phyloP scores from a whole-genome alignment of 2,113 vertebrate species.

The Tilapia sparmanii region DNA sequence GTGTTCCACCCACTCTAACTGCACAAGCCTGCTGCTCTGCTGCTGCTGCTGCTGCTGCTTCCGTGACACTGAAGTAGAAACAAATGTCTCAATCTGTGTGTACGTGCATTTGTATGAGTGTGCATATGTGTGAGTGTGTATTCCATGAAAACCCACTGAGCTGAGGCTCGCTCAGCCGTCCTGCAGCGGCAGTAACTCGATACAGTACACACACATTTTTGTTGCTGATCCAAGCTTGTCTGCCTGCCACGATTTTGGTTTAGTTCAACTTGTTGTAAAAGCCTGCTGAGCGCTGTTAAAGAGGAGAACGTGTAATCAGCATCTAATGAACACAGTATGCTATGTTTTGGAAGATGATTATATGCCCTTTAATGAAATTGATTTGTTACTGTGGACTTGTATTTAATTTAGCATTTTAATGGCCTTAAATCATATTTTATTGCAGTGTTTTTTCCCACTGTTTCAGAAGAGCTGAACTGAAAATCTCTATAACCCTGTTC shows the following conservation, averaged over 20 bases:
- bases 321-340: conserved; percentile 38
- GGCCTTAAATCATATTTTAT: neutral
- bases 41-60: conserved; percentile 46
- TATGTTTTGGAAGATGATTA: conserved; percentile 7
- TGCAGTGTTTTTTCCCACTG: neutral
- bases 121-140: conserved; percentile 7
- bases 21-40: conserved; percentile 7
- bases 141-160: conserved; percentile 28
- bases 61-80: conserved; percentile 56
- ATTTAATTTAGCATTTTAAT: conserved; percentile 6
- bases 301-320: conserved; percentile 38
- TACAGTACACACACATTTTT: conserved; percentile 64
- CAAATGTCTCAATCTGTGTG: conserved; percentile 37
- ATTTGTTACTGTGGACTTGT: conserved; percentile 12
- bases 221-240: conserved; percentile 63
- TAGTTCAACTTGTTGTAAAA: conserved; percentile 57
- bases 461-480: neutral
- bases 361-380: neutral
- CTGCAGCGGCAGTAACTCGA: conserved; percentile 60
- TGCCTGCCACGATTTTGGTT: conserved; percentile 49
- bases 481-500: neutral
- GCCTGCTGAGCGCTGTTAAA: conserved; percentile 24
- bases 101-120: neutral
- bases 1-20: conserved; percentile 27
- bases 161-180: conserved; percentile 60